Percentiles rank a stretch among this genome's conserved stretches.
Conservation (phyloP, 2,888 invertebrate species). For the Ornithoptera alexandrae region DNA sequence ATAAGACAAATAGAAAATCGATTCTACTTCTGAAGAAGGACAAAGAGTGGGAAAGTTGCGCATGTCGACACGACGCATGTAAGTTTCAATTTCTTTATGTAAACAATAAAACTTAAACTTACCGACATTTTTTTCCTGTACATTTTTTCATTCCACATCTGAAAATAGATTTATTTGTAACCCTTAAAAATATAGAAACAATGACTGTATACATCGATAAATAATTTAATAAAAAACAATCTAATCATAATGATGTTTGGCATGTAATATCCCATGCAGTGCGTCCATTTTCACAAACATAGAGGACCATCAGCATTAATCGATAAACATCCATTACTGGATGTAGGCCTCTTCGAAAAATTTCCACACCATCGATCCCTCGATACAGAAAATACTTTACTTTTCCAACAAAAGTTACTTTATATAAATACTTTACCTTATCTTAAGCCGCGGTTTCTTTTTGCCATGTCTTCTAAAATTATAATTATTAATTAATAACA, state of each 20-base stretch:
- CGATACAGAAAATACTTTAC: background rate
- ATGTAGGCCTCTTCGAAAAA: too few species aligned
- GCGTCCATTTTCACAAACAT: background rate
- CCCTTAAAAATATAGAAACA: background rate
- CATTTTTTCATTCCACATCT: conserved; percentile 57
- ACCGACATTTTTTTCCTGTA: conserved; percentile 57
- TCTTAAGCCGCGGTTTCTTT: conserved; percentile 46
- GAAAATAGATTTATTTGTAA: conserved; percentile 37
- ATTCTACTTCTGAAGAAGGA: background rate
- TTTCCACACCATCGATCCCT: too few species aligned
- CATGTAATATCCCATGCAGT: background rate
- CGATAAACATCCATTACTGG: too few species aligned
- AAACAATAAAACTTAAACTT: conserved; percentile 34
- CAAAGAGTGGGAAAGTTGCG: background rate
- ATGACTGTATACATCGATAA: background rate
- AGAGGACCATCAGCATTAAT: too few species aligned
- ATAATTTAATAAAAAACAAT: too few species aligned
- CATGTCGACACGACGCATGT: background rate
- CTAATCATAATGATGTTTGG: too few species aligned
- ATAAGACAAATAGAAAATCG: background rate
- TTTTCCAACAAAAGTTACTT: background rate
- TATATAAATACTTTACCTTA: conserved; percentile 45
- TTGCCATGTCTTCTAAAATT: conserved; percentile 2
- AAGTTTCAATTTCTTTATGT: background rate
- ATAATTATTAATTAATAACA: conserved; percentile 1